Conservation (phyloP, 2,888 invertebrate genomes). For the Andrena praecox region DNA sequence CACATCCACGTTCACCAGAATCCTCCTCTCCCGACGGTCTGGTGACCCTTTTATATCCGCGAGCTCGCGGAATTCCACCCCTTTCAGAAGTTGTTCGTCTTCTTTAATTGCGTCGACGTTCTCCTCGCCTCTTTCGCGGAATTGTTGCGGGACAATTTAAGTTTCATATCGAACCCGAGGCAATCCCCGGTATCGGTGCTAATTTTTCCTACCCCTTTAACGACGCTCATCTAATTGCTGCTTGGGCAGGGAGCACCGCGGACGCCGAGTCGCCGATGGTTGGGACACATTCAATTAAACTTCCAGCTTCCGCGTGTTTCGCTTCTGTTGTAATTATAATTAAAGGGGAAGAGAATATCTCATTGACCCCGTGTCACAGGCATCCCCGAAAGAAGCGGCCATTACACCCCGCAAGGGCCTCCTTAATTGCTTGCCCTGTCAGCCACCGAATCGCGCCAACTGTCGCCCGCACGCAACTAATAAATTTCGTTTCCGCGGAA, state of each 20-base stretch:
- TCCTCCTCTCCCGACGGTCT: too few species aligned
- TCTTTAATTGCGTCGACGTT: conserved; percentile 1
- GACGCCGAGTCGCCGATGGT: conserved; percentile 23
- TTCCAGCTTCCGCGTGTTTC: conserved; percentile 35
- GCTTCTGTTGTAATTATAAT: conserved; percentile 55
- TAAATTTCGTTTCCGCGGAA: conserved; percentile 70
- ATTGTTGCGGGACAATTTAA: conserved; percentile 1
- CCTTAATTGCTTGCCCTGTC: conserved; percentile 75
- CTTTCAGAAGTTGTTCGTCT: neutral
- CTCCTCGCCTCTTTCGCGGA: neutral
- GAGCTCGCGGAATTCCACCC: neutral
- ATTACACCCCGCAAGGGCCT: conserved; percentile 37
- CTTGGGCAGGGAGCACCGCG: neutral
- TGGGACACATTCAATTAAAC: conserved; percentile 56
- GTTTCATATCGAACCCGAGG: neutral
- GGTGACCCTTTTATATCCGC: neutral
- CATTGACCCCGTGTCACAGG: conserved; percentile 64
- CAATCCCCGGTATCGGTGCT: neutral
- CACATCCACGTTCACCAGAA: neutral
- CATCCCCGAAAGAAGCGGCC: conserved; percentile 59
- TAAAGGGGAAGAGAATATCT: conserved; percentile 62
- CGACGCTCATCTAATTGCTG: conserved; percentile 1
- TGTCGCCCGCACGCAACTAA: conserved; percentile 75
- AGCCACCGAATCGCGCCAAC: conserved; percentile 60
- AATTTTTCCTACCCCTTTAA: neutral